Evolutionary conservation across 1,140 invertebrate species (phyloP), one percentile per base, ranked within the genome.

Genomic region (Papilio machaon): DNA sequence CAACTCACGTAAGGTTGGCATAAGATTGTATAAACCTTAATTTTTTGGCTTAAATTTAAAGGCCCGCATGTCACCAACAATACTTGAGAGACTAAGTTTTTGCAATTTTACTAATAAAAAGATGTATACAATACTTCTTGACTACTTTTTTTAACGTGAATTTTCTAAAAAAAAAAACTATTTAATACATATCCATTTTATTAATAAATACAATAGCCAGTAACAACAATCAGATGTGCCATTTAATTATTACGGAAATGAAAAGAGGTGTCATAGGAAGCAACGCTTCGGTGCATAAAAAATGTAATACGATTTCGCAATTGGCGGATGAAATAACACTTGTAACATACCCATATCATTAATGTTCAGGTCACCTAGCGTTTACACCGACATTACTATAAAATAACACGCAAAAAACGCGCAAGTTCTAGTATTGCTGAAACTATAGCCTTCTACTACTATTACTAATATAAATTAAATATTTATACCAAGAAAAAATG

Each of bases 251-350:
- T 11, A 35, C 30, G 30, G 23, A 70, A 70, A 23, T 64, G 60
- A 64, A 38, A 67, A 70, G 64, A 17, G 64, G 30, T 15, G 15
- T 70, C 23, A 70, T 70, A 30, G 64, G 64, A 70, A 70, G 64
- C 30, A 35, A 70, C 64, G 64, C 64, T 15, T 70, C 30, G 64
- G 7, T 38, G 64, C 30, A 38, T 70, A 30, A 30, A 35, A 70
- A 70, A 70, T 64, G 10, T 19, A 5, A 35, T 13, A 5, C 30
- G 35, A 6, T 67, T 70, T 38, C 64, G 30, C 64, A 70, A 70
- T 70, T 64, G 23, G 3, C 30, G 15, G 30, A 70, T 70, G 15
- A 35, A 30, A 70, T 38, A 23, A 13, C 60, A 70, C 13, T 4
- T 1, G 64, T 38, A 70, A 70, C 13, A 70, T 0, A 70, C 30